Evolutionary conservation across 2,888 invertebrate genomes (phyloP).

Genomic region (Acleris literana): DNA sequence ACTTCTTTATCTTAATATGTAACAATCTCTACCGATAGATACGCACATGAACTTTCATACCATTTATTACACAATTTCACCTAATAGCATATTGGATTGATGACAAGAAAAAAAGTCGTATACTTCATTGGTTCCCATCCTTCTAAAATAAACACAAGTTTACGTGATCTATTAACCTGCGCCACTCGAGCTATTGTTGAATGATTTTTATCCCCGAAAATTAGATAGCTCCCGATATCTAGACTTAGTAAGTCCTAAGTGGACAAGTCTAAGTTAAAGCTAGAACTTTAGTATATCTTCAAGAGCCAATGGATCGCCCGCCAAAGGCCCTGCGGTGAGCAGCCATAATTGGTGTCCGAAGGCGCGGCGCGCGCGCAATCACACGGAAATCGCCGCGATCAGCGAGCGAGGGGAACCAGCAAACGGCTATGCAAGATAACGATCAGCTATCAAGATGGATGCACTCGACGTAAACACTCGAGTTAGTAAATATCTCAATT

Average conservation of each 20-base stretch:
- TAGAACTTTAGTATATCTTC: constrained; percentile 16
- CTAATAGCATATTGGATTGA: too few species aligned
- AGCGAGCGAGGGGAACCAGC: constrained; percentile 38
- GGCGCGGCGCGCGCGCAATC: constrained; percentile 40
- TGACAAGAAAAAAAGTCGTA: too few species aligned
- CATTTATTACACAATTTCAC: too few species aligned
- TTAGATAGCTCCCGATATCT: too few species aligned
- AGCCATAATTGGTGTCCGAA: constrained; percentile 35
- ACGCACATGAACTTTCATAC: too few species aligned
- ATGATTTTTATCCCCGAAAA: too few species aligned
- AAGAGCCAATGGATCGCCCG: neutral
- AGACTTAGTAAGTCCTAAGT: too few species aligned
- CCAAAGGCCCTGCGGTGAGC: constrained; percentile 13
- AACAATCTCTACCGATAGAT: too few species aligned
- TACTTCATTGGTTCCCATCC: too few species aligned
- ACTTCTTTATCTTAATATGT: constrained; percentile 2
- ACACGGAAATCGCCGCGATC: constrained; percentile 47
- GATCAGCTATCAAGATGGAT: constrained; percentile 7
- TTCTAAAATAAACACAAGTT: too few species aligned
- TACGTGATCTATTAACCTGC: too few species aligned
- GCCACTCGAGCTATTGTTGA: too few species aligned
- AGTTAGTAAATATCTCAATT: neutral
- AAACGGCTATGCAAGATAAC: constrained; percentile 5
- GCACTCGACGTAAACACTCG: neutral
- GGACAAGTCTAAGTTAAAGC: neutral